Base-by-base conservation (phyloP, 2,113 vertebrate species). In the Isichthys henryi region DNA sequence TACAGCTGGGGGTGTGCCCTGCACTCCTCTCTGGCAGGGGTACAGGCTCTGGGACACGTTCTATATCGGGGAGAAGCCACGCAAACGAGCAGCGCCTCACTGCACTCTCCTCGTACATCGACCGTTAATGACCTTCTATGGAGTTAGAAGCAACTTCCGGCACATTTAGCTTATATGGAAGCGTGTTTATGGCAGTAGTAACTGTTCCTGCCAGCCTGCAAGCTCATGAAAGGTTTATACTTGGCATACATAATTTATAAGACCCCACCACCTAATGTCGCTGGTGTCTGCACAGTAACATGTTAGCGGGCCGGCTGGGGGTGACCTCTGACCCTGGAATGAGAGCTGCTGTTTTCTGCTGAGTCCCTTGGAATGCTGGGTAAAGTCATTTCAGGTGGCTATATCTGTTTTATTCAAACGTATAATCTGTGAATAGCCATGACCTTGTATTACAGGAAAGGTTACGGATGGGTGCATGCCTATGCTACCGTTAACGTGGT, bases 161-260 rank as follows among this genome's bases (percentile, higher is more conserved):
- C 19, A 3, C 19, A 9, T 83, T 83, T 48, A 31, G n/a, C 62
- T 27, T n/a, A 66, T 62, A n/a, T 27, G 62, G 62, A 10, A 10
- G 62, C 0, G 27, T 50, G 27, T 66, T 88, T 88, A 62, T 56
- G 17, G 35, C 86, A 45, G 35, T 45, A 3, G 19, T 46, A 88
- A 88, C 87, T 58, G 56, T 2, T 62, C 31, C 31, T 45, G 53
- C 53, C 19, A 15, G 58, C 56, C 56, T 23, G 53, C 43, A 58
- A 88, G 39, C 87, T 62, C 56, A 21, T 88, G 87, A 88, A 88
- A 66, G 53, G 31, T 66, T 88, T 88, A 66, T 45, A 7, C 35
- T 50, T 17, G 7, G 35, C 39, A 53, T 88, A 17, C 87, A 88
- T 88, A 46, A 62, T 88, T 88, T 46, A 88, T 88, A 87, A 27